phyloP scores from a whole-genome alignment of 2,797 vertebrate genomes.

The Austrolebias charrua region DNA sequence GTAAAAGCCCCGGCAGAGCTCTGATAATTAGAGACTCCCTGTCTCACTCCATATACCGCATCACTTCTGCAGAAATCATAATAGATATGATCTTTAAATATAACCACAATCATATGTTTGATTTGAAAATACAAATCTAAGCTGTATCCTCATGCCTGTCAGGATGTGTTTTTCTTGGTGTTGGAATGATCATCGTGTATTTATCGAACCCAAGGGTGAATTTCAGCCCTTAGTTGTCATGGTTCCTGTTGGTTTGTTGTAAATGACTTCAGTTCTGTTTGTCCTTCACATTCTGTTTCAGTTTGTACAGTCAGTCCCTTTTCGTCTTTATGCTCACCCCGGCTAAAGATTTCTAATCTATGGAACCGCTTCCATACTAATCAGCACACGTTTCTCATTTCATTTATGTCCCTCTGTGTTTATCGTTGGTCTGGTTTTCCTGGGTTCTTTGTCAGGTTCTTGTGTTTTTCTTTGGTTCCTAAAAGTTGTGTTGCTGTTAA shows the following conservation, averaged over 20 bases:
- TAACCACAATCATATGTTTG: slow-evolving; percentile 25
- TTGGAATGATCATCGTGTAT: background rate
- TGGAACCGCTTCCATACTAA: too few species aligned
- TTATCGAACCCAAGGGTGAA: too few species aligned
- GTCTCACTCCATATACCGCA: slow-evolving; percentile 36
- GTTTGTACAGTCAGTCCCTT: background rate
- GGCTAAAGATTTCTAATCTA: background rate
- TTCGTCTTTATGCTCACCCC: background rate
- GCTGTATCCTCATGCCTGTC: background rate
- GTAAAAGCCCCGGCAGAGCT: slow-evolving; percentile 54
- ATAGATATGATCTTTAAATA: slow-evolving; percentile 49
- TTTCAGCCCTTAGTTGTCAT: too few species aligned
- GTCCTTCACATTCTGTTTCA: background rate
- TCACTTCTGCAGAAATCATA: slow-evolving; percentile 24
- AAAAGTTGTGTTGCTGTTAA: too few species aligned
- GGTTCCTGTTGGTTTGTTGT: too few species aligned
- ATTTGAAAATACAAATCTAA: background rate
- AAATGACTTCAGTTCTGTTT: too few species aligned
- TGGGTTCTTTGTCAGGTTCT: too few species aligned
- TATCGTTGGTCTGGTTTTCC: too few species aligned
- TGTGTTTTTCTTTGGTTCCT: too few species aligned
- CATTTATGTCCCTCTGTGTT: background rate
- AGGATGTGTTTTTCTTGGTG: background rate
- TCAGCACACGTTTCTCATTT: background rate
- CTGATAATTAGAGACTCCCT: slow-evolving; percentile 66